Evolutionary conservation across 2,113 vertebrate genomes (phyloP).

Genomic region (Mastomys natalensis): DNA sequence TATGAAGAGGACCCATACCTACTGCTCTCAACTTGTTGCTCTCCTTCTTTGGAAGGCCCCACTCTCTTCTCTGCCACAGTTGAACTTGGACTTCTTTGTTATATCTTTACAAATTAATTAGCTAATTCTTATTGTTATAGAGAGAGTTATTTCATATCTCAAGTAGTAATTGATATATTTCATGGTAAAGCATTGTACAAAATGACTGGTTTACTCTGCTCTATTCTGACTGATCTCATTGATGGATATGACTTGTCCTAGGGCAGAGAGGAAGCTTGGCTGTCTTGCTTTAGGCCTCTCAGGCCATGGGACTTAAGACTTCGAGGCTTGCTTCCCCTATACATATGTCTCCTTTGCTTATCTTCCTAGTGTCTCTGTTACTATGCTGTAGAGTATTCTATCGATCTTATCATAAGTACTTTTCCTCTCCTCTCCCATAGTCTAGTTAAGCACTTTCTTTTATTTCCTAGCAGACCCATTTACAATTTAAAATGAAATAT

Average conservation of each 20-base stretch:
- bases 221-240: rapidly evolving
- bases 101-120: background rate
- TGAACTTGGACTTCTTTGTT: background rate
- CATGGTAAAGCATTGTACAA: background rate
- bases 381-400: background rate
- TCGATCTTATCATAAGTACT: background rate
- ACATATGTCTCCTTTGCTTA: background rate
- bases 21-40: background rate
- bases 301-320: background rate
- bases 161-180: background rate
- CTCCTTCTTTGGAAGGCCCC: background rate
- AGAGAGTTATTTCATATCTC: background rate
- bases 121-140: background rate
- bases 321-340: background rate
- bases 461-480: background rate
- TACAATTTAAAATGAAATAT: constrained; percentile 25
- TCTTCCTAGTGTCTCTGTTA: background rate
- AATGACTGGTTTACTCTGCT: background rate
- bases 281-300: background rate
- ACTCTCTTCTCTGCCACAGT: background rate
- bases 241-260: background rate
- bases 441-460: background rate
- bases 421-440: background rate
- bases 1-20: background rate
- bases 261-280: background rate